Base-by-base conservation (phyloP, 2,888 invertebrate genomes). In the Dascillus cervinus region DNA sequence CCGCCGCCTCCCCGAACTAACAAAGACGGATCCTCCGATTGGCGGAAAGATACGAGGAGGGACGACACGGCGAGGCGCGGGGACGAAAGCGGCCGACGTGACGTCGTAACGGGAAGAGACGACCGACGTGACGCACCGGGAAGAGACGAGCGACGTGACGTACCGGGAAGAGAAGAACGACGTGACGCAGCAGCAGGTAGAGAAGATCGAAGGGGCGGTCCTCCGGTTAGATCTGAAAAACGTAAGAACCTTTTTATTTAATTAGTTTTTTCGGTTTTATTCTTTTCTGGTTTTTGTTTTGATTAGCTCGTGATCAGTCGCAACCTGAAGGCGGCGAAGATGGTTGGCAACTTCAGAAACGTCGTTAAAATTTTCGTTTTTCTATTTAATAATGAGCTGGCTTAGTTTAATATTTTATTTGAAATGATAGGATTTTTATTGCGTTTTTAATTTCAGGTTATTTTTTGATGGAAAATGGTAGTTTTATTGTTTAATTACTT, bases 271-370 rank as follows among this genome's bases (percentile, higher is more conserved):
- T 37, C 36, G 20, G 12, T 31, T 39, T 38, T 32, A 32, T 33
- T 33, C 35, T 40, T 15, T 28, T n/a, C n/a, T n/a, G n/a, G n/a
- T n/a, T n/a, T n/a, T n/a, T n/a, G n/a, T n/a, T n/a, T n/a, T n/a
- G n/a, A 50, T 41, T 50, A 47, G 55, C 50, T n/a, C 53, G 51
- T 34, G 58, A 59, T 27, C 37, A 46, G 29, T 43, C 50, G 14
- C 49, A 47, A 31, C 34, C 51, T 4, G 61, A 60, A 37, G 55
- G 48, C 20, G 59, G 58, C 26, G 61, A 60, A 24, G 63, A 59
- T n/a, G 53, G 58, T 55, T 58, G 55, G 37, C 53, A 55, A 43
- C 56, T 54, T 22, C 49, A 50, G 4, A 39, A 34, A 29, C 59
- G 62, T 36, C 56, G 56, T 42, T 55, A 44, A 49, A 3, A n/a